A percentile compares a stretch with the other conserved stretches of the same genome.
Conservation (phyloP, 1,140 invertebrate species). For the Stegodyphus mimosarum region DNA sequence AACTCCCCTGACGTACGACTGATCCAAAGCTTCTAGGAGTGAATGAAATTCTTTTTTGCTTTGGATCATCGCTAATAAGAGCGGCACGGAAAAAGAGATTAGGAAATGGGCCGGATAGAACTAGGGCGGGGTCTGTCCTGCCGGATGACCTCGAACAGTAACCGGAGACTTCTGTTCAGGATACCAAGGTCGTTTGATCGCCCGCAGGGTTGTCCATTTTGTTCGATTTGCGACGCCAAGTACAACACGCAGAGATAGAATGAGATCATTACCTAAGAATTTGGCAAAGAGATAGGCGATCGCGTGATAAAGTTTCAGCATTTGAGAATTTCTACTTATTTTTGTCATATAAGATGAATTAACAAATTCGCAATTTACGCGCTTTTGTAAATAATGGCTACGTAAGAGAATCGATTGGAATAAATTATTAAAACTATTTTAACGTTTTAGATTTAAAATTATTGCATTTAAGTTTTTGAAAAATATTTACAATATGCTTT, state of each 20-base stretch:
- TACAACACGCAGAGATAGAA: background rate
- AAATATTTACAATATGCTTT: too few species aligned
- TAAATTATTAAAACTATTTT: too few species aligned
- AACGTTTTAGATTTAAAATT: too few species aligned
- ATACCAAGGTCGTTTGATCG: slow-evolving; percentile 40
- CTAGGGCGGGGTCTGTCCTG: slow-evolving; percentile 43
- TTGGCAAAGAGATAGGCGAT: too few species aligned
- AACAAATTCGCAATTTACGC: too few species aligned
- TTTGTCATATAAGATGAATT: too few species aligned
- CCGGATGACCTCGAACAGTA: slow-evolving; percentile 35
- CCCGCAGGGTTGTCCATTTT: slow-evolving; percentile 2
- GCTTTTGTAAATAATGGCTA: too few species aligned
- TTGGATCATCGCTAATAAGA: slow-evolving; percentile 19
- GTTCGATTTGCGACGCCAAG: slow-evolving; percentile 17
- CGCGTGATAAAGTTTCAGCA: too few species aligned
- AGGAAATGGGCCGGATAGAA: slow-evolving; percentile 39
- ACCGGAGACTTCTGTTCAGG: slow-evolving; percentile 25
- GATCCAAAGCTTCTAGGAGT: slow-evolving; percentile 1
- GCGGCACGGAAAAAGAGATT: slow-evolving; percentile 43
- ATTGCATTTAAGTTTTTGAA: too few species aligned
- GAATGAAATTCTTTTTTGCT: slow-evolving; percentile 9
- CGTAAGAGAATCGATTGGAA: too few species aligned
- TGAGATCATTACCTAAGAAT: too few species aligned
- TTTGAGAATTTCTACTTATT: too few species aligned
- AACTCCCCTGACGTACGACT: slow-evolving; percentile 6